phyloP scores from a whole-genome alignment of 2,888 invertebrate species.

The Pseudococcus jackbeardsleyi region DNA sequence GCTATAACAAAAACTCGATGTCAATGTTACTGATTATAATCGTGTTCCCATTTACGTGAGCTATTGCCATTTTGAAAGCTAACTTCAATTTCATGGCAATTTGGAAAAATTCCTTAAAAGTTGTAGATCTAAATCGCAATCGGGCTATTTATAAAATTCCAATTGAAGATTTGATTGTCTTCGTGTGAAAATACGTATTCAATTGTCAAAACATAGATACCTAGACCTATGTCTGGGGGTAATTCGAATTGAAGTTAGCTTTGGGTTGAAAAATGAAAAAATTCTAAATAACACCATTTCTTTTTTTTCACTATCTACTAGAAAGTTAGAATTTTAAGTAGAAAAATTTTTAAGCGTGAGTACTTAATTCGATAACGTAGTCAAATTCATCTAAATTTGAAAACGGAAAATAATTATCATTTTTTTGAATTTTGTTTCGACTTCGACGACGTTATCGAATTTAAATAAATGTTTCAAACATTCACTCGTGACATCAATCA shows the following conservation, averaged over 20 bases:
- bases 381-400: neutral
- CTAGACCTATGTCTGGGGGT: neutral
- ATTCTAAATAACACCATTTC: slow-evolving; percentile 11
- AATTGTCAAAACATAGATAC: neutral
- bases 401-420: neutral
- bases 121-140: neutral
- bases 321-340: neutral
- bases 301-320: slow-evolving; percentile 8
- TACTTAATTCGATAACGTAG: neutral
- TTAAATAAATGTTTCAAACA: neutral
- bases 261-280: neutral
- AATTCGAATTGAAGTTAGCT: slow-evolving; percentile 9
- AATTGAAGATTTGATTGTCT: slow-evolving; percentile 15
- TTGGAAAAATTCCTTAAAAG: neutral
- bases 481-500: slow-evolving; percentile 5
- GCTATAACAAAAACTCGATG: slow-evolving; percentile 54
- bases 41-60: slow-evolving; percentile 10
- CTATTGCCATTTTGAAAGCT: slow-evolving; percentile 20
- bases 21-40: slow-evolving; percentile 30
- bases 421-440: neutral
- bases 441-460: neutral
- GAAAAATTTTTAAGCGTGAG: slow-evolving; percentile 9
- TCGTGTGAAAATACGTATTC: neutral
- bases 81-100: neutral
- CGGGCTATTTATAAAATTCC: neutral